Conservation (phyloP, 2,888 invertebrate species). For the Schrankia costaestrigalis region DNA sequence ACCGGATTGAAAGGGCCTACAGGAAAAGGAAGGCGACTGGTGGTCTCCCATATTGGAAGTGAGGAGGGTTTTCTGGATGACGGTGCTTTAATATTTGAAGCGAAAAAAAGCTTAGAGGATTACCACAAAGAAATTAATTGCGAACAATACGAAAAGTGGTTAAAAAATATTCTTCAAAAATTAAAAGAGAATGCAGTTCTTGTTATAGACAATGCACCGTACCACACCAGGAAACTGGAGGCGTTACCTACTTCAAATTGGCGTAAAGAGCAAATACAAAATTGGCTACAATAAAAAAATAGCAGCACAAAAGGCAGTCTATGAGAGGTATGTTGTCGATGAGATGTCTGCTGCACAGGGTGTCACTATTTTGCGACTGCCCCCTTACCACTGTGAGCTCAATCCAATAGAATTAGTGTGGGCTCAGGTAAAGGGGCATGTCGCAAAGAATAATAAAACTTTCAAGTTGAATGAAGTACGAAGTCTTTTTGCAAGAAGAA, state of each 20-base stretch:
- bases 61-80: conserved; percentile 4
- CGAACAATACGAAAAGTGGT: conserved; percentile 5
- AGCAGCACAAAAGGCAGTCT: not conserved
- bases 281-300: not conserved
- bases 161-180: not conserved
- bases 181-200: not conserved
- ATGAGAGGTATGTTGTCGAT: too few relatives aligned
- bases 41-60: conserved; percentile 7
- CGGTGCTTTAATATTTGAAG: conserved; percentile 9
- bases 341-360: not conserved
- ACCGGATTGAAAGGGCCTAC: conserved; percentile 6
- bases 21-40: conserved; percentile 5
- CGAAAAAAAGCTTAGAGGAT: conserved; percentile 9
- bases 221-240: conserved; percentile 1
- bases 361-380: conserved; percentile 1
- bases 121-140: conserved; percentile 9
- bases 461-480: conserved; percentile 4
- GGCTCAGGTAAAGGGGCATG: not conserved
- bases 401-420: conserved; percentile 1
- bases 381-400: not conserved
- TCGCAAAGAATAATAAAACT: conserved; percentile 1
- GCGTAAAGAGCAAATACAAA: not conserved
- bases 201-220: too few relatives aligned
- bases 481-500: conserved; percentile 16
- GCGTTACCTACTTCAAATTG: not conserved